Conservation (phyloP, 53 echinoderm and acorn worm genomes). For the Arbacia lixula region DNA sequence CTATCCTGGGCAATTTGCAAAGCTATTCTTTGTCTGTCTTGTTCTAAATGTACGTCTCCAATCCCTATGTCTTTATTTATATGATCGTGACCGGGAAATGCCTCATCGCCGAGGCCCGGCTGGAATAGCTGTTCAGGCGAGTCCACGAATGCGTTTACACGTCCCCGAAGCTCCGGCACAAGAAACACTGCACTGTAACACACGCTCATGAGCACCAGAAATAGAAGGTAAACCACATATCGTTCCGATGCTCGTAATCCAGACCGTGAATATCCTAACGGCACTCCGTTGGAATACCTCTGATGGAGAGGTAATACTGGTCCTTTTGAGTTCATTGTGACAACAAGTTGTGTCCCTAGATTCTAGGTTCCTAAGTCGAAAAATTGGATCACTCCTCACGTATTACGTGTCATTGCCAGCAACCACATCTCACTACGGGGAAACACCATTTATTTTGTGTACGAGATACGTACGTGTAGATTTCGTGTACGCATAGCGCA, state of each 20-base stretch:
- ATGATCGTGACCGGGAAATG: conserved; percentile 66
- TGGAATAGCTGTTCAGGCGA: conserved; percentile 74
- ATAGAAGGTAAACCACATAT: conserved; percentile 92
- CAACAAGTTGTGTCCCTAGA: too few species aligned
- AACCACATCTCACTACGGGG: too few species aligned
- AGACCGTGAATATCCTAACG: conserved; percentile 71
- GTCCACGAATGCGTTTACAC: conserved; percentile 68
- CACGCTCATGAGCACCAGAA: conserved; percentile 87
- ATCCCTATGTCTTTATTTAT: conserved; percentile 35
- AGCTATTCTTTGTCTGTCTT: conserved; percentile 77
- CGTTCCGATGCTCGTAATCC: conserved; percentile 85
- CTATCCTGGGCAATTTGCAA: conserved; percentile 83
- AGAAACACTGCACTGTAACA: conserved; percentile 94
- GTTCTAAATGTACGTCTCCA: conserved; percentile 71
- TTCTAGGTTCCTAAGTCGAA: too few species aligned
- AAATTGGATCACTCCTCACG: too few species aligned
- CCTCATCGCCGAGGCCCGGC: conserved; percentile 62
- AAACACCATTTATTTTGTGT: too few species aligned
- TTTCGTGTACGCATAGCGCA: too few species aligned
- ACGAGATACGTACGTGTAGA: too few species aligned
- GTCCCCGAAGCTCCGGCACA: conserved; percentile 80
- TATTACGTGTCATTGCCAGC: too few species aligned
- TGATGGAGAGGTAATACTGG: conserved; percentile 86
- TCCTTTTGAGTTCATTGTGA: conserved; percentile 82
- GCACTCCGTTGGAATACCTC: conserved; percentile 88